These are phyloP conservation scores for Neuroscelio doddi DNA, from an alignment of 2,888 invertebrate genomes.

Conservation along the genomic window DNA sequence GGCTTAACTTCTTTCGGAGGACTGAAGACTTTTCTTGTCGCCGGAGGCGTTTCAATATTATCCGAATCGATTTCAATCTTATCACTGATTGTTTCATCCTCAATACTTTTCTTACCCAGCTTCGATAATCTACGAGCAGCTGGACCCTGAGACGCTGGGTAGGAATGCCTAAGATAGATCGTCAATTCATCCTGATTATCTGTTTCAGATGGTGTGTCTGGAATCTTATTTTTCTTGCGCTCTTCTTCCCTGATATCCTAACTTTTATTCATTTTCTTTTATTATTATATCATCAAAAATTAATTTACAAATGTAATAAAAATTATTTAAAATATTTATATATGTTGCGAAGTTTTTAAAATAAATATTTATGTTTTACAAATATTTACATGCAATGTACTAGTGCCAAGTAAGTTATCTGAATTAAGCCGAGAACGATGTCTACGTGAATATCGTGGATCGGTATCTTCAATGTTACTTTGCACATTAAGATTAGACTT, in stretches of 20 bases:
- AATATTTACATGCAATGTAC: slow-evolving; percentile 69
- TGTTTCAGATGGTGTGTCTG: slow-evolving; percentile 49
- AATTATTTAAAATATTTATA: too few relatives aligned
- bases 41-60: slow-evolving; percentile 92
- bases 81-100: slow-evolving; percentile 73
- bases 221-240: slow-evolving; percentile 63
- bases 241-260: slow-evolving; percentile 69
- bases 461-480: slow-evolving; percentile 79
- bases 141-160: slow-evolving; percentile 35
- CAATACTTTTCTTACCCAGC: slow-evolving; percentile 50
- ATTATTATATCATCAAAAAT: too few relatives aligned
- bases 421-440: slow-evolving; percentile 70
- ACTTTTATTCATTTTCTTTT: too few relatives aligned
- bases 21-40: slow-evolving; percentile 80
- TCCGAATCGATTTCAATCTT: slow-evolving; percentile 91
- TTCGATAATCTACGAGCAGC: slow-evolving; percentile 58
- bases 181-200: slow-evolving; percentile 64
- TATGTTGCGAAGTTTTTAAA: too few relatives aligned
- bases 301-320: too few relatives aligned
- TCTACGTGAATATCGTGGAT: slow-evolving; percentile 74
- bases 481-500: slow-evolving; percentile 80
- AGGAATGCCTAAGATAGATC: slow-evolving; percentile 66
- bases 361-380: neutral
- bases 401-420: slow-evolving; percentile 66
- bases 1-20: slow-evolving; percentile 77